Evolutionary conservation across 2,888 invertebrate species (phyloP), one percentile per base, ranked within the genome.

Genomic region (Agrotis puta): DNA sequence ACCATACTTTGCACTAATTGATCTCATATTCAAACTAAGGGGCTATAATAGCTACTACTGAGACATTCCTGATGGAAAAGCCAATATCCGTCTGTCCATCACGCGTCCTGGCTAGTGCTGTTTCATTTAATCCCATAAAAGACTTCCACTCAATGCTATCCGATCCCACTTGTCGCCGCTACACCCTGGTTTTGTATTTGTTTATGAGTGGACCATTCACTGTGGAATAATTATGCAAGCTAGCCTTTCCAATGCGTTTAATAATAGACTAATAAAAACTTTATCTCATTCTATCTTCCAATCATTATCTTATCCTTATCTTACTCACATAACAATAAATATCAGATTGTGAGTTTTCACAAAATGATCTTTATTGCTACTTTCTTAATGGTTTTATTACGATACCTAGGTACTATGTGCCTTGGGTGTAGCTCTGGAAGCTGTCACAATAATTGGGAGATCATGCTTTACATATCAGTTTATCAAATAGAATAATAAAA

Each of bases 401-500:
- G n/a, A 13, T 33, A 56, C 2, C n/a, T 27, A n/a, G 56, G 33
- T 56, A 33, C 27, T 27, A n/a, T 27, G 11, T n/a, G 18, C 54
- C 54, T 18, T n/a, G 1, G 13, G n/a, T 13, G 33, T 13, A 33
- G 33, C 13, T 13, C 27, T 4, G n/a, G 33, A 54, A 27, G 11
- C 18, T 54, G 39, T 2, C 27, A n/a, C 27, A 54, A 54, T 54
- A 54, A 54, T 54, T 54, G 54, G n/a, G 27, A 54, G 27, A n/a
- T 27, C n/a, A 56, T 13, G 13, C 33, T 33, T 33, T 6, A 33
- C 13, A 27, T 33, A 33, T n/a, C 33, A 13, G n/a, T n/a, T 33
- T 56, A 92, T 94, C 77, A 95, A 91, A 94, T 84, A 92, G 82
- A 84, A 88, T 85, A 90, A 86, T 88, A 94, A 94, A 94, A 94